phyloP scores from a whole-genome alignment of 2,888 invertebrate genomes.

The Mayetiola destructor region DNA sequence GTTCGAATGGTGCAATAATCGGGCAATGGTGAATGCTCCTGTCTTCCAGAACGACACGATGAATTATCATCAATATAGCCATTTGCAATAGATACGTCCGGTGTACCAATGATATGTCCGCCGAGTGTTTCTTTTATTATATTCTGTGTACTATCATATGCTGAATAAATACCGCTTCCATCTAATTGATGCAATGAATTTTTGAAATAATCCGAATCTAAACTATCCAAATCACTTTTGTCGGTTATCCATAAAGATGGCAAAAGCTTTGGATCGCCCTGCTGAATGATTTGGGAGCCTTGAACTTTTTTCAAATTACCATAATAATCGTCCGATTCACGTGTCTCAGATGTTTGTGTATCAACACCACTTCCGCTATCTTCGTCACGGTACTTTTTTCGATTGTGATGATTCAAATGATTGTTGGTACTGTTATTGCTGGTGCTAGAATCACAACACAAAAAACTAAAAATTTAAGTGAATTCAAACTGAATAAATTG shows the following conservation, averaged over 20 bases:
- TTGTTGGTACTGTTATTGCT: slow-evolving; percentile 5
- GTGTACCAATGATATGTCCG: background rate
- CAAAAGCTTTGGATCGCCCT: background rate
- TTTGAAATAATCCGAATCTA: slow-evolving; percentile 35
- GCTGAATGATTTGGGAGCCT: slow-evolving; percentile 20
- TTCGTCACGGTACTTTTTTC: slow-evolving; percentile 17
- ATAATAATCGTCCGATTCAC: slow-evolving; percentile 33
- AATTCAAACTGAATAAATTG: background rate
- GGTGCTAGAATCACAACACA: slow-evolving; percentile 2
- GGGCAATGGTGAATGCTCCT: slow-evolving; percentile 1
- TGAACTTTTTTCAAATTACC: slow-evolving; percentile 34
- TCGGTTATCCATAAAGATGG: slow-evolving; percentile 29
- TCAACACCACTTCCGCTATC: slow-evolving; percentile 20
- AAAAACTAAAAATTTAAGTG: slow-evolving; percentile 8
- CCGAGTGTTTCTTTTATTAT: background rate
- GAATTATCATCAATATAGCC: background rate
- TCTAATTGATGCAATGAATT: slow-evolving; percentile 31
- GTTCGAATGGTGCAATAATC: slow-evolving; percentile 1
- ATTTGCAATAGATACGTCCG: background rate
- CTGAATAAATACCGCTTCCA: background rate
- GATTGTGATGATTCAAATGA: slow-evolving; percentile 14
- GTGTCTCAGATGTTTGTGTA: slow-evolving; percentile 22
- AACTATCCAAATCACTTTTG: slow-evolving; percentile 35
- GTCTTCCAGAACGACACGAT: background rate
- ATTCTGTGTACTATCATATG: background rate